Percentiles rank a stretch among this genome's conserved stretches.
Conservation (phyloP, 2,888 invertebrate species). For the Arrhopalites spinosus region DNA sequence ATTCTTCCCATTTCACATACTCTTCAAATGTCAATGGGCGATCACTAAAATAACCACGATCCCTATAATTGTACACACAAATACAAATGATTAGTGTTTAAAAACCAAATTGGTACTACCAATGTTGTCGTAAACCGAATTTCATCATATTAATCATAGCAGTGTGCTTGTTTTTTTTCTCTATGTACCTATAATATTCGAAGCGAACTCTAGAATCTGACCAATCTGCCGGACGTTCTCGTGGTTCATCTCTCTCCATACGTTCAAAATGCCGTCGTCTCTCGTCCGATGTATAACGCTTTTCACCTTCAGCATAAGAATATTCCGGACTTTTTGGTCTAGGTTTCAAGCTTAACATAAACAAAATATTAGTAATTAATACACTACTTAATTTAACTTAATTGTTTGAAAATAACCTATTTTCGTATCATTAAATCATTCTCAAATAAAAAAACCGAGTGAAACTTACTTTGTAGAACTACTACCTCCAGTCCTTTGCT, state of each 20-base stretch:
- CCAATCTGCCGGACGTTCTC: slow-evolving; percentile 66
- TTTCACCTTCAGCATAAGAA: slow-evolving; percentile 39
- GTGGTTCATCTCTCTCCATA: slow-evolving; percentile 49
- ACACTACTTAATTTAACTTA: too few species aligned
- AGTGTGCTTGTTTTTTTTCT: neutral
- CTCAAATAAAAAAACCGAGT: too few species aligned
- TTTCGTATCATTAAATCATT: too few species aligned
- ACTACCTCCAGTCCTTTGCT: neutral
- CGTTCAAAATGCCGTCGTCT: slow-evolving; percentile 50
- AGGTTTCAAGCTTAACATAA: slow-evolving; percentile 9
- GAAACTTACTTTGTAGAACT: neutral
- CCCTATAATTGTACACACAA: slow-evolving; percentile 61
- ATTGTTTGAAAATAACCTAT: too few species aligned
- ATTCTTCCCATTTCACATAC: slow-evolving; percentile 91
- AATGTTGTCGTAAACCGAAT: neutral
- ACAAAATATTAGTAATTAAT: neutral
- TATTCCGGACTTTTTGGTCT: slow-evolving; percentile 48
- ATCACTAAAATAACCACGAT: slow-evolving; percentile 80
- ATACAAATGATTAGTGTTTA: neutral
- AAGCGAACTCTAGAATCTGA: slow-evolving; percentile 81
- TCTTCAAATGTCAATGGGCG: slow-evolving; percentile 71
- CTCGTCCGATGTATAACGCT: slow-evolving; percentile 40
- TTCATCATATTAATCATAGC: too few species aligned
- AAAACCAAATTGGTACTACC: neutral
- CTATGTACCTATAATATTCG: slow-evolving; percentile 68